Evolutionary conservation across 2,888 invertebrate genomes (phyloP).

Genomic region (Lithophane leautieri): DNA sequence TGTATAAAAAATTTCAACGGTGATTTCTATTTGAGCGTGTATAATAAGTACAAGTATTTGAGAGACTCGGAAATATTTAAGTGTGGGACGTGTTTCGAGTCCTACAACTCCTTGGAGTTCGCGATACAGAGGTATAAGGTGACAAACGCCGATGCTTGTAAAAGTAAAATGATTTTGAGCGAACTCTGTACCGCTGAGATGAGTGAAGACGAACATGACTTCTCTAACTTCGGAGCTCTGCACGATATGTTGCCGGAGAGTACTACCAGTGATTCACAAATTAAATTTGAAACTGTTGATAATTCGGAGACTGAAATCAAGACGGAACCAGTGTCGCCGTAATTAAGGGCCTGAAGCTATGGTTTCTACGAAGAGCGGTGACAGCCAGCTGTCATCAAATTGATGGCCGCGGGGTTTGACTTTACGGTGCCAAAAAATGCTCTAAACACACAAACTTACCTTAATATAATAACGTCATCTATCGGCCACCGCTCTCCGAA

Average conservation of each 20-base stretch:
- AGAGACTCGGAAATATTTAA: constrained; percentile 76
- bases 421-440: too few species aligned
- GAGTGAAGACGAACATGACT: constrained; percentile 78
- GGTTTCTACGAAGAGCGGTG: neutral
- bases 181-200: constrained; percentile 84
- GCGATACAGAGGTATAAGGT: constrained; percentile 77
- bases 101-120: constrained; percentile 78
- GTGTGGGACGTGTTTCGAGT: constrained; percentile 74
- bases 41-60: constrained; percentile 74
- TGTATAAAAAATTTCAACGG: constrained; percentile 80
- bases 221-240: constrained; percentile 68
- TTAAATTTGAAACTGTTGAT: constrained; percentile 66
- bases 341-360: neutral
- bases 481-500: too few species aligned
- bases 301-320: constrained; percentile 66
- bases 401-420: too few species aligned
- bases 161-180: constrained; percentile 80
- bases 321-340: constrained; percentile 70
- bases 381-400: neutral
- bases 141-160: constrained; percentile 64
- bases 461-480: too few species aligned
- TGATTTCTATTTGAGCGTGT: constrained; percentile 71
- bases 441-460: too few species aligned
- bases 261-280: constrained; percentile 69
- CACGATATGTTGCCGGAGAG: constrained; percentile 77